Evolutionary conservation across 2,888 invertebrate genomes (phyloP), one percentile per base, ranked within the genome.

Genomic region (Dorcus hopei): DNA sequence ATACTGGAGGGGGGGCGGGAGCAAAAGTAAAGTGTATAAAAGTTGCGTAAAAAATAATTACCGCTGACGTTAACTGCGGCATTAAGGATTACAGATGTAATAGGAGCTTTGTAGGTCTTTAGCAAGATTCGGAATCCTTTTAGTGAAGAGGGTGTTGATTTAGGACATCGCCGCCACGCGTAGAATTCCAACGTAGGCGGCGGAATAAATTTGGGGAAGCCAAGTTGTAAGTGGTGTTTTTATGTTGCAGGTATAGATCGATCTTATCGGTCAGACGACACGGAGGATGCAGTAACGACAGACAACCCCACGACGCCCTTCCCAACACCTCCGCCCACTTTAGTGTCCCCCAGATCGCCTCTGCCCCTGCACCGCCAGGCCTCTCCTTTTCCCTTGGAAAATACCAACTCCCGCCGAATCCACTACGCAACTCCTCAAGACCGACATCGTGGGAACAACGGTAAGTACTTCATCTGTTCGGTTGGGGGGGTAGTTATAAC

Each of bases 251-350:
- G 83, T 77, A 85, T 87, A 65, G 88, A 90, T 67, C 85, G 89
- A 59, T 85, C 85, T 56, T 90, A 90, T 70, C 86, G 89, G 53
- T 89, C 90, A 2, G 89, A 89, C 69, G 89, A 89, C 58, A 88
- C 88, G 40, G 84, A 84, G 68, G 84, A 83, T 69, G 81, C 82
- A 14, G 80, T 79, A 52, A 82, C 80, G 54, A 82, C 82, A 49
- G 82, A 82, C 74, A 82, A 82, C 73, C 81, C 81, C 47, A 81
- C 81, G 42, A 80, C 81, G 61, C 81, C 82, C 43, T 82, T 82
- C 68, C 82, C 83, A 40, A 81, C 82, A 42, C 81, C 81, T 53
- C 81, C 82, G 38, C 81, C 83, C 48, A 80, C 82, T 64, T 70
- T 80, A 76, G 73, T 77, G 39, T 79, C 79, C 33, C 82, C 82